phyloP scores from a whole-genome alignment of 2,888 invertebrate genomes.

The Drosophila engyochracea region DNA sequence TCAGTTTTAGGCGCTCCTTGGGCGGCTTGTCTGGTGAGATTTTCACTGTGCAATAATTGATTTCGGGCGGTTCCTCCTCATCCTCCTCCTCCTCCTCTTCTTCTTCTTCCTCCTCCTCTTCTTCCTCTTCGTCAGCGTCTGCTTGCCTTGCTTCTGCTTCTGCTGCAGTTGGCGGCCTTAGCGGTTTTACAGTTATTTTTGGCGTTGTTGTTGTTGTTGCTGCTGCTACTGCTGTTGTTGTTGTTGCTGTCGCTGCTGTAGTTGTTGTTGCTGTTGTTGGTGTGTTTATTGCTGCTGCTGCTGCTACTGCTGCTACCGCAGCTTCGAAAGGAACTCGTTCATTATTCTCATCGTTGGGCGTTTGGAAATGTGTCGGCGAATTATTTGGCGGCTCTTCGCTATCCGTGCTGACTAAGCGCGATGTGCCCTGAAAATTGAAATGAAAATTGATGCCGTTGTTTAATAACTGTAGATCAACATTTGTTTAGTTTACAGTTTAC shows the following conservation, averaged over 20 bases:
- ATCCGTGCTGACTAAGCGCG: conserved; percentile 89
- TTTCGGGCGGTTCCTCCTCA: conserved; percentile 83
- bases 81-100: conserved; percentile 70
- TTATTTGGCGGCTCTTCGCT: conserved; percentile 86
- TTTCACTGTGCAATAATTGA: conserved; percentile 84
- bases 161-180: conserved; percentile 68
- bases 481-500: not conserved
- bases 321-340: conserved; percentile 58
- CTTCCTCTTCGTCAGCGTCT: conserved; percentile 40
- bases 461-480: not conserved
- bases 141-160: conserved; percentile 12
- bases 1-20: conserved; percentile 86
- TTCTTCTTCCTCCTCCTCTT: conserved; percentile 68
- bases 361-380: conserved; percentile 69
- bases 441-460: conserved; percentile 19
- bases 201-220: conserved; percentile 61
- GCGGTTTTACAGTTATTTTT: conserved; percentile 79
- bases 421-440: conserved; percentile 86
- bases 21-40: conserved; percentile 85
- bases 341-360: conserved; percentile 23
- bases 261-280: conserved; percentile 40
- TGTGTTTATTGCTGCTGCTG: not conserved
- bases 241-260: conserved; percentile 42
- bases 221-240: not conserved
- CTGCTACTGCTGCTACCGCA: not conserved